phyloP scores from a whole-genome alignment of 1,140 invertebrate species.

The Platyscapa corneri region DNA sequence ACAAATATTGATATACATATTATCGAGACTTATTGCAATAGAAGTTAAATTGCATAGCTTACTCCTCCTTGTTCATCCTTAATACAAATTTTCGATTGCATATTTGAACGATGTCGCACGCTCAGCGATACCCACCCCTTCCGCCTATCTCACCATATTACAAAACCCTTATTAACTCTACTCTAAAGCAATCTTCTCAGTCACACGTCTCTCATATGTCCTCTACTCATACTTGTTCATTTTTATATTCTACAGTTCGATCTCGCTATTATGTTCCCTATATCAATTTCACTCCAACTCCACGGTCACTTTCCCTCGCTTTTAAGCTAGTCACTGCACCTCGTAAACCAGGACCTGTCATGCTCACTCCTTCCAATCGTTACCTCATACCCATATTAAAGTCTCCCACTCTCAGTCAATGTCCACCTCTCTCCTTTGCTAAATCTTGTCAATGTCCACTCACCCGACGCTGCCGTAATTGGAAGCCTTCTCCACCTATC shows the following conservation, averaged over 20 bases:
- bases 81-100: no score
- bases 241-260: not conserved
- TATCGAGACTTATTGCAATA: no score
- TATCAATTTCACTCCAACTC: not conserved
- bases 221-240: not conserved
- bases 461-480: slow-evolving; percentile 35
- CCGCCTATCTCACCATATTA: slow-evolving; percentile 20
- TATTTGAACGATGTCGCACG: not conserved
- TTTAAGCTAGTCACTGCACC: slow-evolving; percentile 31
- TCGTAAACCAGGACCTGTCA: slow-evolving; percentile 6
- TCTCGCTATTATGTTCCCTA: slow-evolving; percentile 39
- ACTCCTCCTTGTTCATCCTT: not conserved
- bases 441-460: slow-evolving; percentile 36
- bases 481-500: slow-evolving; percentile 34
- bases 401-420: not conserved
- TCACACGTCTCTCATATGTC: slow-evolving; percentile 15
- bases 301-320: slow-evolving; percentile 19
- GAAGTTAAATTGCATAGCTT: no score
- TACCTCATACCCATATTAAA: slow-evolving; percentile 15
- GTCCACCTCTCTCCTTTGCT: slow-evolving; percentile 28
- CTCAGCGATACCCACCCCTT: slow-evolving; percentile 4
- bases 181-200: slow-evolving; percentile 19
- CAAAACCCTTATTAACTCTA: no score
- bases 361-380: not conserved
- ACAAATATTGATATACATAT: not conserved